Percentiles rank a stretch among this genome's conserved stretches.
These are phyloP conservation scores for Folsomia manolachei DNA, from an alignment of 2,888 invertebrate genomes.

Conservation along the genomic window DNA sequence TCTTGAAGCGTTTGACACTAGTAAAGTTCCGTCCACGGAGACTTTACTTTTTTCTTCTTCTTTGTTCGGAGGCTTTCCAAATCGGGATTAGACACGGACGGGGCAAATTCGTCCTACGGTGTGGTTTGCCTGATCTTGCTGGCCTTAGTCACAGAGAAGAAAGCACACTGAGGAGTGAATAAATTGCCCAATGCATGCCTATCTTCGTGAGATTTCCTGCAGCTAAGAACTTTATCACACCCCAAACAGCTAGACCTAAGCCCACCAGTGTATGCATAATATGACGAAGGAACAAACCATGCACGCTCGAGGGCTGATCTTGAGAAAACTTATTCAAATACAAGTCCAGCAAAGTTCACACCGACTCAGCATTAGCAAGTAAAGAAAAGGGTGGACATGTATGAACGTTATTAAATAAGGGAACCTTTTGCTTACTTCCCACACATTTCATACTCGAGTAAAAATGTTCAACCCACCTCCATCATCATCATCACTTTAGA, in stretches of 20 bases:
- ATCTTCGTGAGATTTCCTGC: conserved; percentile 21
- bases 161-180: conserved; percentile 14
- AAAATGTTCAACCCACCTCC: conserved; percentile 4
- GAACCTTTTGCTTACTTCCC: conserved; percentile 18
- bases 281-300: background rate
- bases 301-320: conserved; percentile 1
- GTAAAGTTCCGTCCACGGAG: background rate
- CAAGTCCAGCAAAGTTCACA: background rate
- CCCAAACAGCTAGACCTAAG: background rate
- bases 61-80: background rate
- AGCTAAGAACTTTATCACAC: conserved; percentile 7
- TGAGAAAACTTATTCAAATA: conserved; percentile 9
- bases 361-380: no score
- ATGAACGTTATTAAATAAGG: conserved; percentile 15
- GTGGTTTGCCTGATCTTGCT: no score
- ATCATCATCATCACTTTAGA: conserved; percentile 23
- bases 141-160: background rate
- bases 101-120: background rate
- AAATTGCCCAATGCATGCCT: conserved; percentile 17
- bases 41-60: no score
- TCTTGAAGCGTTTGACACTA: background rate
- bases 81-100: conserved; percentile 3
- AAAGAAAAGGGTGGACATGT: no score
- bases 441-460: conserved; percentile 16
- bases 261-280: background rate